These are phyloP conservation scores for Drosophila navojoa DNA, from an alignment of 1,140 invertebrate genomes.

Conservation along the genomic window DNA sequence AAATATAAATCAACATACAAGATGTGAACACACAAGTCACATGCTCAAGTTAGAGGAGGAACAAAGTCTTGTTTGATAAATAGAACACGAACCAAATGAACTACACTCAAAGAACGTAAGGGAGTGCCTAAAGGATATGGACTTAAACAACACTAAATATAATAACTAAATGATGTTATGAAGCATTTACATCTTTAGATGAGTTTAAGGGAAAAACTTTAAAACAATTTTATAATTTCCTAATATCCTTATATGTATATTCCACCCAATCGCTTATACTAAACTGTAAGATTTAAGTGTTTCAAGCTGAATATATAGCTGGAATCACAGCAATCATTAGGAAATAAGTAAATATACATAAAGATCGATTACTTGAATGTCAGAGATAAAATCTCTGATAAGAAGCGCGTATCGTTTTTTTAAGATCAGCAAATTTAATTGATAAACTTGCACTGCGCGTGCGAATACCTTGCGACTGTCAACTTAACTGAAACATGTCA, in stretches of 20 bases:
- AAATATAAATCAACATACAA: conserved; percentile 34
- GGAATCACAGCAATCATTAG: conserved; percentile 1
- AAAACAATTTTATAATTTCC: no score
- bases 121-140: neutral
- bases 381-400: conserved; percentile 24
- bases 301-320: neutral
- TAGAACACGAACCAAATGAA: conserved; percentile 8
- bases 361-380: conserved; percentile 13
- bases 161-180: neutral
- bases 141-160: neutral
- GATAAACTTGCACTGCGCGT: conserved; percentile 25
- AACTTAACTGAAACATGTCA: conserved; percentile 12
- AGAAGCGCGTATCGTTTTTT: conserved; percentile 12
- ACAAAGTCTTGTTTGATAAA: conserved; percentile 18
- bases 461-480: conserved; percentile 30
- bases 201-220: no score
- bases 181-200: neutral
- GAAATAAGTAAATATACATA: neutral
- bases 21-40: conserved; percentile 28
- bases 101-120: neutral
- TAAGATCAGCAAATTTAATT: conserved; percentile 16
- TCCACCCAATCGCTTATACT: no score
- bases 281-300: no score
- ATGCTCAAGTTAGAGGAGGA: conserved; percentile 8
- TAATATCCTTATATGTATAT: no score